These are phyloP conservation scores for Pseudanteris insignis DNA, from an alignment of 2,888 invertebrate species.

Conservation along the genomic window DNA sequence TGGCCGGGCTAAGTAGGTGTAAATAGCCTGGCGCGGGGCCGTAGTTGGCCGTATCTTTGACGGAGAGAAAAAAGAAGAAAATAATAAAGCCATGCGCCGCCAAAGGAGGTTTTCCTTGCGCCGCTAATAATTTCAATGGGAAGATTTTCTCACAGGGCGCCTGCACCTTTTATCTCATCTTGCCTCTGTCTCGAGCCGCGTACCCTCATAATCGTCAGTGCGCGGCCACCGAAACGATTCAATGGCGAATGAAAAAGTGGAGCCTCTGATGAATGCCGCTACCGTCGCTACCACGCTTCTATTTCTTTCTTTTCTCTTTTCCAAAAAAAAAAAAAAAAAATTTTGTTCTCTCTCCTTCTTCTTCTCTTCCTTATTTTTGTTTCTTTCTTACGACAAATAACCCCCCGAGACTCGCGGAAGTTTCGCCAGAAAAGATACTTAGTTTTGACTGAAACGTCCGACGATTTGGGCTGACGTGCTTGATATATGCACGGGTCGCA, in stretches of 20 bases:
- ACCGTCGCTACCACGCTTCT: slow-evolving; percentile 57
- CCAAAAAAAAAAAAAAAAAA: too few relatives aligned
- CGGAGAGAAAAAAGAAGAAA: too few relatives aligned
- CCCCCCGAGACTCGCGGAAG: slow-evolving; percentile 49
- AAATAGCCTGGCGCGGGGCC: slow-evolving; percentile 50
- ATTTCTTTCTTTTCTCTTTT: too few relatives aligned
- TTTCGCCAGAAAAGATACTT: slow-evolving; percentile 35
- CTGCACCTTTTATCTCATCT: slow-evolving; percentile 37
- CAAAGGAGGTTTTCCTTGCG: slow-evolving; percentile 59
- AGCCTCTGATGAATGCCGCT: slow-evolving; percentile 63
- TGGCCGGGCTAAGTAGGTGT: slow-evolving; percentile 53
- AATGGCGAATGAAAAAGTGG: slow-evolving; percentile 43
- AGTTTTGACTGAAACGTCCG: slow-evolving; percentile 25
- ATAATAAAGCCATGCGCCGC: too few relatives aligned
- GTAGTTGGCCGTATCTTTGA: slow-evolving; percentile 42
- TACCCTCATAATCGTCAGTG: slow-evolving; percentile 34
- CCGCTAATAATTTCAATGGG: slow-evolving; percentile 63
- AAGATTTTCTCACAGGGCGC: slow-evolving; percentile 62
- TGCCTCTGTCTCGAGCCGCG: slow-evolving; percentile 20
- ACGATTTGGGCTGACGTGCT: slow-evolving; percentile 27
- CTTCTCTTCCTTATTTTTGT: too few relatives aligned
- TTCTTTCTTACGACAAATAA: too few relatives aligned
- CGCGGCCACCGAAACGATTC: slow-evolving; percentile 26
- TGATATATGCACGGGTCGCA: too few relatives aligned
- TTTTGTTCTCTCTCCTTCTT: too few relatives aligned